Conservation (phyloP, 2,888 invertebrate species). For the Mactromeris polynyma region DNA sequence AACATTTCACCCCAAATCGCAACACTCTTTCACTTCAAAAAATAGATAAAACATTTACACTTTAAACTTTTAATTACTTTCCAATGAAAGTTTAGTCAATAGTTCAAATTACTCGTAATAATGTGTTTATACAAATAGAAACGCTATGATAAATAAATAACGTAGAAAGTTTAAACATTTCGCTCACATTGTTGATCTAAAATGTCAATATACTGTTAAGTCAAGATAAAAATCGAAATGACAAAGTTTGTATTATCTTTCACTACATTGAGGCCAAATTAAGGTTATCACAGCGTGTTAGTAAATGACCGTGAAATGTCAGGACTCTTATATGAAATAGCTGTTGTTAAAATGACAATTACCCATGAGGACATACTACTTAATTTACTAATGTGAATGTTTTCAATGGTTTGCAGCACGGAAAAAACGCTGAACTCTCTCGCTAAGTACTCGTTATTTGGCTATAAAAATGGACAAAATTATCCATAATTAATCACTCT, state of each 20-base stretch:
- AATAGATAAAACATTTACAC: background rate
- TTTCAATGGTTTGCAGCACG: background rate
- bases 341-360: conserved; percentile 7
- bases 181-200: background rate
- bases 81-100: background rate
- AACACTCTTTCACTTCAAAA: background rate
- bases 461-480: conserved; percentile 9
- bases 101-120: background rate
- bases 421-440: no score
- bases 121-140: conserved; percentile 14
- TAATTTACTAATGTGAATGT: conserved; percentile 13
- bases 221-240: conserved; percentile 23
- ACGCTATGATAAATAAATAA: background rate
- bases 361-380: conserved; percentile 4
- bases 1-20: background rate
- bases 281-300: conserved; percentile 7
- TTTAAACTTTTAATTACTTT: background rate
- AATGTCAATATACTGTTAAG: conserved; percentile 16
- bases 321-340: background rate
- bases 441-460: conserved; percentile 1
- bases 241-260: conserved; percentile 1
- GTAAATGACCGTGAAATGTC: conserved; percentile 3
- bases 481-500: conserved; percentile 13
- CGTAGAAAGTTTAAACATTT: background rate
- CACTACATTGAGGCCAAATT: conserved; percentile 12